These are phyloP conservation scores for Asarcornis scutulata DNA, from an alignment of 2,113 vertebrate genomes.

Conservation along the genomic window DNA sequence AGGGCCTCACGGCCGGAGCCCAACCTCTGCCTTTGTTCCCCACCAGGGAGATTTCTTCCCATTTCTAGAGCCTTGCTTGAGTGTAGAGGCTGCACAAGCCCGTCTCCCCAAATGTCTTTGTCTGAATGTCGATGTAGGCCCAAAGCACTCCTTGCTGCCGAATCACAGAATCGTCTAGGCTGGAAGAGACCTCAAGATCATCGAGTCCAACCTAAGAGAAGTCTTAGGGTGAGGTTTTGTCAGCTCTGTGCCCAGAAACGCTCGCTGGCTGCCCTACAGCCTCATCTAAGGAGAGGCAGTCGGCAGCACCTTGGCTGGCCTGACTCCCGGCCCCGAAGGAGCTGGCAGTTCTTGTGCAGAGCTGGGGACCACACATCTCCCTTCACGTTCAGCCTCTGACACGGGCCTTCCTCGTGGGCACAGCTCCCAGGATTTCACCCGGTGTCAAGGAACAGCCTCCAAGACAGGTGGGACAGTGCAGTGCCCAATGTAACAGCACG, in stretches of 20 bases:
- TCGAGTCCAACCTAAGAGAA: too few relatives aligned
- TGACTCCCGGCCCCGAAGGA: background rate
- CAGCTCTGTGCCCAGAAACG: accelerated
- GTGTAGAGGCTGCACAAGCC: accelerated
- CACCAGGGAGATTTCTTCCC: background rate
- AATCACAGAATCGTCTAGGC: background rate
- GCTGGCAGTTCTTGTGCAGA: accelerated
- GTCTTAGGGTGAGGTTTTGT: background rate
- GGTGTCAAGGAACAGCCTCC: background rate
- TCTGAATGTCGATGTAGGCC: accelerated
- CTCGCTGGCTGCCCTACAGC: background rate
- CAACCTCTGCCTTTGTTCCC: background rate
- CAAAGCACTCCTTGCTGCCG: background rate
- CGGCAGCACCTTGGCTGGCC: background rate
- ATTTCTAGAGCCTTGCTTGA: accelerated
- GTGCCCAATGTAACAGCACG: accelerated
- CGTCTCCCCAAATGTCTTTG: background rate
- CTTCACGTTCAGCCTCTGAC: background rate
- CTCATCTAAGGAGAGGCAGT: background rate
- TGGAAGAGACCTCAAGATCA: too few relatives aligned
- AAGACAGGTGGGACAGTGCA: background rate
- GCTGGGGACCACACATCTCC: background rate
- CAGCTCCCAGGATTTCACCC: background rate
- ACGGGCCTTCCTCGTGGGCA: background rate
- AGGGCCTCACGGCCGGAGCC: background rate